phyloP scores from a whole-genome alignment of 2,113 vertebrate species.

The Callionymus lyra region DNA sequence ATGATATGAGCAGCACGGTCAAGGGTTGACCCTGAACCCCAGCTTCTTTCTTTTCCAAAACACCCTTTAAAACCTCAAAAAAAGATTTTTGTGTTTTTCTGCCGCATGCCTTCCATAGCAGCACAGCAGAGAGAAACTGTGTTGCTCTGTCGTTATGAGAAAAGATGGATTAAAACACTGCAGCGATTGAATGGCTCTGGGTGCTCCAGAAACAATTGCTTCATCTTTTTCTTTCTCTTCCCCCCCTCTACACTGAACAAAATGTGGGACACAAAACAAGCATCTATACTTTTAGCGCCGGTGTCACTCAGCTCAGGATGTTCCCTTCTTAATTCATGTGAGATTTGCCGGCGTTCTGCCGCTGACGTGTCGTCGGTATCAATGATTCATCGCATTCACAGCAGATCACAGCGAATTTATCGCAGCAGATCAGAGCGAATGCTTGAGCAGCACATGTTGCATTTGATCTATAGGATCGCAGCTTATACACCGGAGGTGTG shows the following conservation, averaged over 20 bases:
- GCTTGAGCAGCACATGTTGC: slow-evolving; percentile 29
- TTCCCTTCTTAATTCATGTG: slow-evolving; percentile 13
- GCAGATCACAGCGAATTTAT: slow-evolving; percentile 46
- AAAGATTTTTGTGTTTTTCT: background rate
- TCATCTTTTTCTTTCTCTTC: slow-evolving; percentile 25
- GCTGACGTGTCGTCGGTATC: slow-evolving; percentile 28
- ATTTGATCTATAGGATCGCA: slow-evolving; percentile 35
- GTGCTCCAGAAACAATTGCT: background rate
- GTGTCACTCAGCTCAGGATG: slow-evolving; percentile 16
- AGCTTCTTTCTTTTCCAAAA: too few species aligned
- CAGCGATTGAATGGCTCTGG: background rate
- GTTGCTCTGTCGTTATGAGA: slow-evolving; percentile 3
- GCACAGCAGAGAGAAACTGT: background rate
- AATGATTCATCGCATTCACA: slow-evolving; percentile 46
- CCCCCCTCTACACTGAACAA: too few species aligned
- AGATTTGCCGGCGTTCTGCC: slow-evolving; percentile 12
- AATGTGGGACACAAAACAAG: slow-evolving; percentile 5
- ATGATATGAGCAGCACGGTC: too few species aligned
- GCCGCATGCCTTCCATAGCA: too few species aligned
- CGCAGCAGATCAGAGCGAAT: slow-evolving; percentile 43
- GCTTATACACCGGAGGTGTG: slow-evolving; percentile 23
- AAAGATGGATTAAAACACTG: slow-evolving; percentile 11
- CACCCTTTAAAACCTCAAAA: too few species aligned
- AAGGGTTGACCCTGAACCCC: too few species aligned
- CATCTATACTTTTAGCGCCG: slow-evolving; percentile 7